Percentiles rank a stretch among this genome's conserved stretches.
Evolutionary conservation across 2,797 vertebrate species (phyloP).

Genomic region (Pipistrellus pygmaeus): DNA sequence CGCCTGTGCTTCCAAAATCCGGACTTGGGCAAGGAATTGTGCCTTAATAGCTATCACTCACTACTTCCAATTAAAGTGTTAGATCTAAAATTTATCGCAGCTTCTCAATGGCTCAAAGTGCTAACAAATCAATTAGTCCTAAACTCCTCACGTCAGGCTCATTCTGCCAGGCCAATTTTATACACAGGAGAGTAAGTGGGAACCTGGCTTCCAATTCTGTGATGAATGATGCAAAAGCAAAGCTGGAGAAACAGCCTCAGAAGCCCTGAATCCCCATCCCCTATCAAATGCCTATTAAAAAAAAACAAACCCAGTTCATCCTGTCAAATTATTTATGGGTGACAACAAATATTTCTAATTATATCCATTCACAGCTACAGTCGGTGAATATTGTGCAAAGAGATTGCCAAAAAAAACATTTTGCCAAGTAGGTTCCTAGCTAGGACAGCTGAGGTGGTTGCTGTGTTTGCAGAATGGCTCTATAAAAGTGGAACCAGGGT

Average conservation of each 20-base stretch:
- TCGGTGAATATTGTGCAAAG: conserved; percentile 86
- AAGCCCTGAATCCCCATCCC: conserved; percentile 73
- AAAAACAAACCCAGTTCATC: conserved; percentile 73
- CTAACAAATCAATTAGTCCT: conserved; percentile 64
- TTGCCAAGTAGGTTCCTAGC: conserved; percentile 86
- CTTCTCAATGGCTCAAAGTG: conserved; percentile 32
- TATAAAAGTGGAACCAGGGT: conserved; percentile 85
- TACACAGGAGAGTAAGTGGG: conserved; percentile 43
- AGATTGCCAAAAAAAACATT: conserved; percentile 85
- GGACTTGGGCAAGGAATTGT: conserved; percentile 28
- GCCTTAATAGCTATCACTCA: conserved; percentile 46
- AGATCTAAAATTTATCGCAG: conserved; percentile 60
- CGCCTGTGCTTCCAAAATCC: conserved; percentile 31
- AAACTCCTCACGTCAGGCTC: neutral
- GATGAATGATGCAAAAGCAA: conserved; percentile 70
- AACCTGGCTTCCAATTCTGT: conserved; percentile 68
- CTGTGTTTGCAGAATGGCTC: conserved; percentile 86
- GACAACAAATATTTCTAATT: conserved; percentile 89
- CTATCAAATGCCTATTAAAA: conserved; percentile 78
- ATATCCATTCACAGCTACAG: conserved; percentile 89
- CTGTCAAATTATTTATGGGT: conserved; percentile 88
- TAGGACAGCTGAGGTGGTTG: conserved; percentile 86
- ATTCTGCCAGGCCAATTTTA: conserved; percentile 53
- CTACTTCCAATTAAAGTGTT: conserved; percentile 19
- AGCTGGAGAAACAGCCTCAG: conserved; percentile 59